Base-by-base conservation (phyloP, 2,113 vertebrate species). In the Rana temporaria region DNA sequence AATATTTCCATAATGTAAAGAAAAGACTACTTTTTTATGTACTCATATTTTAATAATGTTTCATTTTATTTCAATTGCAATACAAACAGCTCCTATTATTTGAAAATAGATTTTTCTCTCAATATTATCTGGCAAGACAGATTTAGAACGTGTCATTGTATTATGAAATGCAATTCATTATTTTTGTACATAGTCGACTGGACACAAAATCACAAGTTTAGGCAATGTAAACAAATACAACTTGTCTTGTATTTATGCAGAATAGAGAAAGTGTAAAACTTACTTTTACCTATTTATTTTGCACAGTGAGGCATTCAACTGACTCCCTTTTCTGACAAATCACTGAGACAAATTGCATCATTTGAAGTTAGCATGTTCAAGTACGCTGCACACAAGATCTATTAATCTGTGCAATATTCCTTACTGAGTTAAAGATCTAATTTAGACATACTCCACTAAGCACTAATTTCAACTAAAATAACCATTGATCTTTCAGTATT, bases 91-190 rank as follows among this genome's bases (percentile, higher is more conserved):
- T 52, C 52, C 52, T 70, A 20, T 52, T 70, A 53, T 70, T 52
- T 66, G n/a, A 64, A 66, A 53, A 34, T 22, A 20, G 7, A 52
- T 52, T 70, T 53, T 68, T 70, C 20, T 70, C 48, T 70, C 42
- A 20, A 52, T 70, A 38, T 53, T 70, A 53, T 70, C 68, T 53
- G 68, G 68, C n/a, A 53, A 52, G n/a, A 20, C 68, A 70, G 42
- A 20, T 53, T 22, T 48, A 48, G 42, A 38, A 70, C n/a, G 38
- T n/a, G 32, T 48, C 38, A 52, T 38, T 70, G 68, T 20, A 70
- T 48, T 11, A 70, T 48, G 24, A 52, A 52, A 52, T 70, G 19
- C n/a, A 70, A 3, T 70, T 38, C 52, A 70, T 70, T 70, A 53
- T n/a, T 15, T 24, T 70, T 69, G 19, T 69, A 7, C 48, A 70